phyloP scores from a whole-genome alignment of 2,113 vertebrate species.

The Limnothrissa miodon region DNA sequence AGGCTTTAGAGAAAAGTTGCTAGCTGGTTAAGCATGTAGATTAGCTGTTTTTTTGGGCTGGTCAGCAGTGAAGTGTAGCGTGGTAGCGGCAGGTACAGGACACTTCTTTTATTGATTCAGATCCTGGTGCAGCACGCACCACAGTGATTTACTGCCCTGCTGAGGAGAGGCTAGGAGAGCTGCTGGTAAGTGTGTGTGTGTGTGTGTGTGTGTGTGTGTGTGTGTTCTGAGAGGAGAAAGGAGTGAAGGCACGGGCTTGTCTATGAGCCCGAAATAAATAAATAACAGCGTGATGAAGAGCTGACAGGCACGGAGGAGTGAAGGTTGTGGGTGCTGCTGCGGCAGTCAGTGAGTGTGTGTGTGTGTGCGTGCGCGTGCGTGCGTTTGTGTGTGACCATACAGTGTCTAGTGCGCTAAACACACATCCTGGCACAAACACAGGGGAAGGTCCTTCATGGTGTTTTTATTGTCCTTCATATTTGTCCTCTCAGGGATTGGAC shows the following conservation, averaged over 20 bases:
- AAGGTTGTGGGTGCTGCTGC: not conserved
- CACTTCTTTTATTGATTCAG: conserved; percentile 38
- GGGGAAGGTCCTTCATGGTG: not conserved
- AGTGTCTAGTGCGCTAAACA: not conserved
- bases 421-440: not conserved
- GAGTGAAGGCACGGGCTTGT: not conserved
- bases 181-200: not conserved
- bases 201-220: not conserved
- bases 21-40: too few species aligned
- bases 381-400: not conserved
- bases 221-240: not conserved
- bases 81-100: not conserved
- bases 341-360: not conserved
- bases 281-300: not conserved
- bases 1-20: not conserved
- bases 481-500: conserved; percentile 14
- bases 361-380: too few species aligned
- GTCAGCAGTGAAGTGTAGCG: not conserved
- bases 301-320: not conserved
- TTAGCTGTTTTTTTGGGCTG: not conserved
- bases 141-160: conserved; percentile 37
- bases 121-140: conserved; percentile 13
- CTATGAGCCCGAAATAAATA: not conserved
- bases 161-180: not conserved
- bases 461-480: not conserved